A percentile compares a stretch with the other conserved stretches of the same genome.
These are phyloP conservation scores for Geococcyx californianus DNA, from an alignment of 2,113 vertebrate species.

Conservation along the genomic window DNA sequence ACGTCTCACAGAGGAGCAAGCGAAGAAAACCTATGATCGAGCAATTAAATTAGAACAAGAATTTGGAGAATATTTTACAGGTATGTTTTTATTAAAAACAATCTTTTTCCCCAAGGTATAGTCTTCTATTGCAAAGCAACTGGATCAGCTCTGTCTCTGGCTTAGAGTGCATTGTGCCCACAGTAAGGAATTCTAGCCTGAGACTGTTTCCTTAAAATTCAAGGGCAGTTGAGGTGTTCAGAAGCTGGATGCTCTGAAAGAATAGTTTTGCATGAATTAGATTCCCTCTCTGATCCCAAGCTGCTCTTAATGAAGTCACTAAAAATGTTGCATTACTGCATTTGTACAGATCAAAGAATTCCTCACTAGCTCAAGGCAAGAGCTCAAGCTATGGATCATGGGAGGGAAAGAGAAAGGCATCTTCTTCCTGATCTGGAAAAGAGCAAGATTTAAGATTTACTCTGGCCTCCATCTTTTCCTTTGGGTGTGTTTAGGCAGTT, in stretches of 20 bases:
- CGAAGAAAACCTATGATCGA: constrained; percentile 93
- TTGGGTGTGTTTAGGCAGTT: not conserved
- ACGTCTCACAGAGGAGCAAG: constrained; percentile 95
- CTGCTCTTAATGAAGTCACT: not conserved
- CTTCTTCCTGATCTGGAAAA: not conserved
- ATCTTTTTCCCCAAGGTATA: not conserved
- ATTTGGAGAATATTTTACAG: constrained; percentile 98
- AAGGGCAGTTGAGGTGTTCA: not conserved
- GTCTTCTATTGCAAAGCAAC: not conserved
- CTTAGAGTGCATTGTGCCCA: not conserved
- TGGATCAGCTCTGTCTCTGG: not conserved
- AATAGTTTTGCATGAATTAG: not conserved
- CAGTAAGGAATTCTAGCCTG: not conserved
- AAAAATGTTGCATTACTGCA: not conserved
- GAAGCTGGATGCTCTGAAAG: not conserved
- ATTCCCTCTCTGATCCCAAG: not conserved
- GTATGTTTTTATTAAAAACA: constrained; percentile 63
- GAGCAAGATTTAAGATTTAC: not conserved
- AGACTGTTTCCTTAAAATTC: not conserved
- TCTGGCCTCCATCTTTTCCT: not conserved
- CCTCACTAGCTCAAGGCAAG: not conserved
- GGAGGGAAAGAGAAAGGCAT: not conserved
- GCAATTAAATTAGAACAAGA: constrained; percentile 97
- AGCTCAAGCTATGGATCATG: not conserved
- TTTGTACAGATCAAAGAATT: not conserved